phyloP scores from a whole-genome alignment of 1,140 invertebrate genomes.

The Sinonovacula constricta region DNA sequence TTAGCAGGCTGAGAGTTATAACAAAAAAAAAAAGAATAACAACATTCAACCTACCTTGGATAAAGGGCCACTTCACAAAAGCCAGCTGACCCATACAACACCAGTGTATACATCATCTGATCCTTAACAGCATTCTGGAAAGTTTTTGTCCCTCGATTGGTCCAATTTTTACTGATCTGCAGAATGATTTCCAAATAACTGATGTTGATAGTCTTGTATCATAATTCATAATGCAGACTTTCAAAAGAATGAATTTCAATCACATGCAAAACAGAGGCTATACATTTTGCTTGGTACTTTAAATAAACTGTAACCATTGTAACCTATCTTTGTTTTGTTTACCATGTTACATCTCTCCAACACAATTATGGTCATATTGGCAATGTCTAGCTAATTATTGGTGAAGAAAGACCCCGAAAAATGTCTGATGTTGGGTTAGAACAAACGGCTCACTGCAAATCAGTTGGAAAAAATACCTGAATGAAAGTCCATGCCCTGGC shows the following conservation, averaged over 20 bases:
- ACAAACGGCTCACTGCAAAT: too few species aligned
- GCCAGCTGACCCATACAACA: conserved; percentile 15
- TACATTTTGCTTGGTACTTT: background rate
- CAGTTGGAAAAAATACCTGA: too few species aligned
- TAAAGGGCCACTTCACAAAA: conserved; percentile 32
- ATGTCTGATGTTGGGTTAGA: too few species aligned
- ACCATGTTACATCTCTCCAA: too few species aligned
- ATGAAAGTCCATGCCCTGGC: too few species aligned
- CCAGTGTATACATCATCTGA: conserved; percentile 6
- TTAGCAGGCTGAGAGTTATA: too few species aligned
- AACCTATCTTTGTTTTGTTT: background rate
- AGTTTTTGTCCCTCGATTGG: conserved; percentile 21
- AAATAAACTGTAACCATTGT: background rate
- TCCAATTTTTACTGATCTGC: conserved; percentile 29
- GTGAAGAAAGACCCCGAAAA: too few species aligned
- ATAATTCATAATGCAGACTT: too few species aligned
- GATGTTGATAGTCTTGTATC: background rate
- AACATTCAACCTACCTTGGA: conserved; percentile 32
- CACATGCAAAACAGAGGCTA: background rate
- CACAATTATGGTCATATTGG: too few species aligned
- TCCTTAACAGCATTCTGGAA: conserved; percentile 9
- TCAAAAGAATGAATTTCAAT: background rate
- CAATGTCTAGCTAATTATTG: too few species aligned
- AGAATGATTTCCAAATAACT: background rate
- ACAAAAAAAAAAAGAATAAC: too few species aligned